These are phyloP conservation scores for Pangasianodon gigas DNA, from an alignment of 2,113 vertebrate genomes.

Conservation along the genomic window DNA sequence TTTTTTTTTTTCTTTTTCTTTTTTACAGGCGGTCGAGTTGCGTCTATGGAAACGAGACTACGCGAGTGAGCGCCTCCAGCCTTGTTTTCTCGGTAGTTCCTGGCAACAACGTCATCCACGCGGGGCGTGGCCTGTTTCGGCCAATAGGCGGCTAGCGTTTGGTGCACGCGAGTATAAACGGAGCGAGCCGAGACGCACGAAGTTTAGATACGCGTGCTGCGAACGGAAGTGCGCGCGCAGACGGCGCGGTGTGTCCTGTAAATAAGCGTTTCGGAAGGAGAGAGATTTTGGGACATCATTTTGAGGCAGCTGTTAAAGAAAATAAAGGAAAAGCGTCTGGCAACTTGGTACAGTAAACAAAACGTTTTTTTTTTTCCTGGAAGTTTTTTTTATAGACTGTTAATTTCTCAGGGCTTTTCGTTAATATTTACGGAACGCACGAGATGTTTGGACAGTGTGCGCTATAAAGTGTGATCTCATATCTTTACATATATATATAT, in stretches of 20 bases:
- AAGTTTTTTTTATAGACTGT: conserved; percentile 64
- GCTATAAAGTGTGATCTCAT: neutral
- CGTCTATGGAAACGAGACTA: conserved; percentile 51
- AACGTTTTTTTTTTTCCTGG: conserved; percentile 70
- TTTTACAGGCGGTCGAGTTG: neutral
- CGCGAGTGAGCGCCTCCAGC: conserved; percentile 60
- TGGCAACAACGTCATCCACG: conserved; percentile 82
- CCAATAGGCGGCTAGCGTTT: conserved; percentile 63
- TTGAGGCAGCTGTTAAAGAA: conserved; percentile 67
- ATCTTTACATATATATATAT: neutral
- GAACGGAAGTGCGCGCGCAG: neutral
- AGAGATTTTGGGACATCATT: conserved; percentile 62
- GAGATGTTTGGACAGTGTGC: conserved; percentile 43
- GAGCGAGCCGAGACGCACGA: neutral
- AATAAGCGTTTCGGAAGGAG: neutral
- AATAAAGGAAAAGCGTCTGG: conserved; percentile 60
- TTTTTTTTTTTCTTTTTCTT: neutral
- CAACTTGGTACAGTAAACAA: conserved; percentile 75
- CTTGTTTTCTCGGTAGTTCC: conserved; percentile 85
- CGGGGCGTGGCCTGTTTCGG: conserved; percentile 34
- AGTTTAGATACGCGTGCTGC: neutral
- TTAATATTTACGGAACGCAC: conserved; percentile 61
- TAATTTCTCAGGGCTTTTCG: conserved; percentile 65
- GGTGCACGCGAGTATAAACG: neutral
- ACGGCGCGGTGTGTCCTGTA: neutral